Conservation (phyloP, 2,888 invertebrate genomes). For the Mythimna ferrago region DNA sequence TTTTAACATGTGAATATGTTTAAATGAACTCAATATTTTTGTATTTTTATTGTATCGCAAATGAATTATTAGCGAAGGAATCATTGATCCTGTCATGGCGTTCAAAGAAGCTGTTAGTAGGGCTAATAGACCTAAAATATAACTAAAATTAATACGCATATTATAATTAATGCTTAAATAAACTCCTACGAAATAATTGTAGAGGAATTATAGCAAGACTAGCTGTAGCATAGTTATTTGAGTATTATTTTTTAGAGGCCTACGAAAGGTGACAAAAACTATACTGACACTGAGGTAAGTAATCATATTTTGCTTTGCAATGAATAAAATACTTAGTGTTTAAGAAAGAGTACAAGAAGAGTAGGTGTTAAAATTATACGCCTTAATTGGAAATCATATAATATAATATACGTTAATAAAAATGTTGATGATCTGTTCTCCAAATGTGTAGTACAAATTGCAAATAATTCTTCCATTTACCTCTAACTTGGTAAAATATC, state of each 20-base stretch:
- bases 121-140: slow-evolving; percentile 16
- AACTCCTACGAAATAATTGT: slow-evolving; percentile 13
- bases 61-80: slow-evolving; percentile 27
- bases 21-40: slow-evolving; percentile 55
- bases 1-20: slow-evolving; percentile 2
- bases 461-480: background rate
- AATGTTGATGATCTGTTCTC: background rate
- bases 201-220: slow-evolving; percentile 17
- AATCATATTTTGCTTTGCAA: background rate
- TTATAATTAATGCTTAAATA: slow-evolving; percentile 20
- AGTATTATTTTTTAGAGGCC: slow-evolving; percentile 27
- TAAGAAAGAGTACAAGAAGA: slow-evolving; percentile 23
- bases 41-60: slow-evolving; percentile 33
- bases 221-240: slow-evolving; percentile 31
- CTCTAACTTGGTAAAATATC: background rate
- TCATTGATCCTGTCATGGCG: slow-evolving; percentile 25
- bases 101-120: slow-evolving; percentile 10
- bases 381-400: background rate
- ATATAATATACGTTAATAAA: background rate
- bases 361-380: background rate
- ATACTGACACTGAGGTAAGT: no score
- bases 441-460: slow-evolving; percentile 15
- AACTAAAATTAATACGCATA: slow-evolving; percentile 3
- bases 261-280: slow-evolving; percentile 4
- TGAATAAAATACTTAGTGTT: background rate